These are phyloP conservation scores for Pocillopora grandis DNA, from an alignment of 92 coral and sea anemone species.

Conservation along the genomic window DNA sequence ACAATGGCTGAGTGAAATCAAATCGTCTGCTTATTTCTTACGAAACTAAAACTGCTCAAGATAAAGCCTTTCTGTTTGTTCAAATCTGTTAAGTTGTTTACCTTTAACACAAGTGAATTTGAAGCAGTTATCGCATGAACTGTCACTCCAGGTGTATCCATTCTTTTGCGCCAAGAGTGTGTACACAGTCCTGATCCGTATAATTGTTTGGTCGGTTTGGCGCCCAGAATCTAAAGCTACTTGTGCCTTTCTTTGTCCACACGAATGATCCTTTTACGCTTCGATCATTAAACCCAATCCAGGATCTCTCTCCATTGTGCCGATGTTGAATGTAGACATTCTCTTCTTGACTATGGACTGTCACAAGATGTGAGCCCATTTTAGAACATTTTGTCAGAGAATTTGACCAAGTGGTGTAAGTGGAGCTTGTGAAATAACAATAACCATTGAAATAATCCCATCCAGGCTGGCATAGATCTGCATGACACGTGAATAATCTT, in stretches of 20 bases:
- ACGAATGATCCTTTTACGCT: constrained; percentile 49
- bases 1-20: too few relatives aligned
- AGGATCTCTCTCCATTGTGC: too few relatives aligned
- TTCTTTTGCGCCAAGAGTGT: constrained; percentile 51
- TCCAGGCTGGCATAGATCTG: too few relatives aligned
- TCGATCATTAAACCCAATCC: too few relatives aligned
- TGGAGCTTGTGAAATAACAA: too few relatives aligned
- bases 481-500: too few relatives aligned
- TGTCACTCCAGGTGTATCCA: constrained; percentile 61
- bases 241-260: constrained; percentile 49
- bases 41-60: background rate
- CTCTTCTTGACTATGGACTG: too few relatives aligned
- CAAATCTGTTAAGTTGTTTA: background rate
- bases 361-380: too few relatives aligned
- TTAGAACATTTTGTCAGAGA: too few relatives aligned
- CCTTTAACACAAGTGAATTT: constrained; percentile 61
- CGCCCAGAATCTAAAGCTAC: constrained; percentile 61
- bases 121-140: constrained; percentile 47
- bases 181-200: constrained; percentile 61
- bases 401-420: too few relatives aligned
- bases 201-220: constrained; percentile 50
- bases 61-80: background rate
- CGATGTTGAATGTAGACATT: too few relatives aligned
- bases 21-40: background rate
- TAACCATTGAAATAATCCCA: too few relatives aligned